Evolutionary conservation across 2,797 vertebrate genomes (phyloP).

Genomic region (Premnoplex brunnescens): DNA sequence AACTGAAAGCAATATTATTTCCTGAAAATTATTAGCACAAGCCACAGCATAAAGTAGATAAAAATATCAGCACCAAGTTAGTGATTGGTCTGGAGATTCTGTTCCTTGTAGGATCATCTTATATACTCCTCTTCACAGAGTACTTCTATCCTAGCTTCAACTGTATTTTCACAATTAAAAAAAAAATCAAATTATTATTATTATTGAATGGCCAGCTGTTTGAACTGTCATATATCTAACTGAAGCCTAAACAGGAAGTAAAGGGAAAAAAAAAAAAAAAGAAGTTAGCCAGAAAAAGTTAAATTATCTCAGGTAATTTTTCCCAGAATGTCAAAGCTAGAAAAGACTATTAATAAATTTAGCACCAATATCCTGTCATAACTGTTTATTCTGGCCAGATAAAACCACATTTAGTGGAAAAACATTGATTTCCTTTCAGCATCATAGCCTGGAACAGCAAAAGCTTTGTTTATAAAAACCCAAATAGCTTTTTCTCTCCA

Average conservation of each 20-base stretch:
- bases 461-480: constrained; percentile 56
- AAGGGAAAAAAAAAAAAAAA: neutral
- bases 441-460: constrained; percentile 50
- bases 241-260: constrained; percentile 68
- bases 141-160: neutral
- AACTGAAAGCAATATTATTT: neutral
- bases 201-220: constrained; percentile 56
- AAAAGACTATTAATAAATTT: constrained; percentile 66
- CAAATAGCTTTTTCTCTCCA: constrained; percentile 51
- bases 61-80: neutral
- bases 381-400: constrained; percentile 66
- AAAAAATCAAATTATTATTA: neutral
- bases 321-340: constrained; percentile 34
- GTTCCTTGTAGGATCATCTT: neutral
- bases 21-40: neutral
- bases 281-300: neutral
- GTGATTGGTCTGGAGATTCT: neutral
- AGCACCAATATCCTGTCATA: constrained; percentile 65
- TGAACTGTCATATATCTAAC: constrained; percentile 56
- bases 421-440: constrained; percentile 66
- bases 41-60: neutral
- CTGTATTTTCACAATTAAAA: neutral
- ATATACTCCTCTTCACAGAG: neutral
- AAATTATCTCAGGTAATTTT: constrained; percentile 63
- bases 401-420: constrained; percentile 60